phyloP scores from a whole-genome alignment of 1,140 invertebrate genomes.

The Gryllus bimaculatus region DNA sequence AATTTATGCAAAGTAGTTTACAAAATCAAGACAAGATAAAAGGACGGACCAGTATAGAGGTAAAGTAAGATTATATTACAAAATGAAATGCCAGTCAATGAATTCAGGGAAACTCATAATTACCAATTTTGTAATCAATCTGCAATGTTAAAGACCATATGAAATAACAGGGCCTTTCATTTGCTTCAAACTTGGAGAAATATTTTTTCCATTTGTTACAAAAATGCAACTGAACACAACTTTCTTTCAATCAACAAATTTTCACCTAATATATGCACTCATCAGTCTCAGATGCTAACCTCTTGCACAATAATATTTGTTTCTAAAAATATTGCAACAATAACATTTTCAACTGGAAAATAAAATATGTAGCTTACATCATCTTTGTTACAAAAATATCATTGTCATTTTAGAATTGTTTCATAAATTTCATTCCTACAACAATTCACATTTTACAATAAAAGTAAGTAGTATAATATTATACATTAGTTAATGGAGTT shows the following conservation, averaged over 20 bases:
- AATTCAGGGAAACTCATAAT: background rate
- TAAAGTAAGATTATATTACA: no score
- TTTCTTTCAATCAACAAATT: no score
- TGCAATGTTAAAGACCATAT: background rate
- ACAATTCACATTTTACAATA: background rate
- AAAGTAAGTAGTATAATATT: background rate
- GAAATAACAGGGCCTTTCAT: no score
- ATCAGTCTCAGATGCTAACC: background rate
- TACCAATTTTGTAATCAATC: background rate
- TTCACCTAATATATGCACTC: background rate
- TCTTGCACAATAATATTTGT: conserved; percentile 1
- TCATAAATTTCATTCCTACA: conserved; percentile 7
- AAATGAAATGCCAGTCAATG: no score
- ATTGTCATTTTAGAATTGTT: background rate
- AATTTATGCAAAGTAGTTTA: no score
- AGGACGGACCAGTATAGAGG: no score
- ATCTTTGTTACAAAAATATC: background rate
- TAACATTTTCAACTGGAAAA: background rate
- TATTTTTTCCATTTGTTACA: no score
- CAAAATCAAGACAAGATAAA: no score
- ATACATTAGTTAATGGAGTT: no score
- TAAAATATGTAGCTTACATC: conserved; percentile 2
- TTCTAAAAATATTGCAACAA: conserved; percentile 13
- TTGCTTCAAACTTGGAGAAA: no score
- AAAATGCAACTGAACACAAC: no score